Conservation (phyloP, 2,113 vertebrate genomes). For the Paedocypris sp. region DNA sequence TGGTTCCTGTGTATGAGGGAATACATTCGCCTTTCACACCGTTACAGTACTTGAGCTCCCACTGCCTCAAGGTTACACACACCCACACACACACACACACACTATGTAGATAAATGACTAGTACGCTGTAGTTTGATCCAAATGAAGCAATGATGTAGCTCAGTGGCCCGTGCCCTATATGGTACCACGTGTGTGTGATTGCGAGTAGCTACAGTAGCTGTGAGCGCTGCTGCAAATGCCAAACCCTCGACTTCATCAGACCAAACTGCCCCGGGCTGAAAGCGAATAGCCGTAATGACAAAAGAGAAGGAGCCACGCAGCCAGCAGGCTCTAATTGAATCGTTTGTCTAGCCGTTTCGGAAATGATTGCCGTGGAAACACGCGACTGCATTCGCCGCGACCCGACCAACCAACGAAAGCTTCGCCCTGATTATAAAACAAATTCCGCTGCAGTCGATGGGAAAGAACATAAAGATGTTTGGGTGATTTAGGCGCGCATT, state of each 20-base stretch:
- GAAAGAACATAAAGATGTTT: not conserved
- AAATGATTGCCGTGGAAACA: conserved; percentile 10
- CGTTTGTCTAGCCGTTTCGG: conserved; percentile 26
- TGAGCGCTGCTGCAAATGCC: conserved; percentile 8
- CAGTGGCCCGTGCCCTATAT: conserved; percentile 47
- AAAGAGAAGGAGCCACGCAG: conserved; percentile 21
- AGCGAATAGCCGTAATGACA: conserved; percentile 23
- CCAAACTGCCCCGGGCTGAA: conserved; percentile 11
- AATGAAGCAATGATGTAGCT: conserved; percentile 65
- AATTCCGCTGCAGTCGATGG: not conserved
- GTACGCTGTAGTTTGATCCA: conserved; percentile 52
- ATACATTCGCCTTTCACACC: conserved; percentile 48
- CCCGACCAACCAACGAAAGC: not conserved
- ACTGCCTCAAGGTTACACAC: conserved; percentile 48
- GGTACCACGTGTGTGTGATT: conserved; percentile 28
- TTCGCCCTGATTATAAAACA: conserved; percentile 2
- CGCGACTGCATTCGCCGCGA: conserved; percentile 1
- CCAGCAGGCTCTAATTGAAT: conserved; percentile 21
- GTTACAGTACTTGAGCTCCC: conserved; percentile 34
- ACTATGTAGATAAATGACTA: conserved; percentile 60
- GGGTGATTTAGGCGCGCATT: not conserved
- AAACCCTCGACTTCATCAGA: conserved; percentile 25
- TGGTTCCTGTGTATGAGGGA: conserved; percentile 33
- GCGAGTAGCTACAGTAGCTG: conserved; percentile 11
- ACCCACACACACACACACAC: conserved; percentile 16